Percentiles rank a stretch among this genome's conserved stretches.
phyloP scores from a whole-genome alignment of 2,113 vertebrate species.

The Glareola pratincola region DNA sequence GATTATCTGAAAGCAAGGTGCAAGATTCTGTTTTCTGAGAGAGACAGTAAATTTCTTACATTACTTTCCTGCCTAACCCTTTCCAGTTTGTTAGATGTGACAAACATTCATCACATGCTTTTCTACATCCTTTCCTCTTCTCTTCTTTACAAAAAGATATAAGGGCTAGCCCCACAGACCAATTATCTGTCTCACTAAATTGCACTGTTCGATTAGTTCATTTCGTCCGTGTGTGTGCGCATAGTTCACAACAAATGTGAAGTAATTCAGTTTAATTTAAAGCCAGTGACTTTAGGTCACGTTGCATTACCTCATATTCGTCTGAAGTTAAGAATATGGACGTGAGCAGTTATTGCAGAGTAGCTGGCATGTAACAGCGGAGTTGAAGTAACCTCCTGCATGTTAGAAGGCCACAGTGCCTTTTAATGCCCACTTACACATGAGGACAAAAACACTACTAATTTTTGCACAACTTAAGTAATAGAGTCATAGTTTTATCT shows the following conservation, averaged over 20 bases:
- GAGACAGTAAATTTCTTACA: not conserved
- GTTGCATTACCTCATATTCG: not conserved
- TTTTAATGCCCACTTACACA: not conserved
- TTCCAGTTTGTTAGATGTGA: not conserved
- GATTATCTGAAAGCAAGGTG: not conserved
- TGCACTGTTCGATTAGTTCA: too few relatives aligned
- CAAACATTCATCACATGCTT: not conserved
- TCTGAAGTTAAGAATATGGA: not conserved
- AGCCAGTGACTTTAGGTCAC: not conserved
- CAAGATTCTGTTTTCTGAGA: not conserved
- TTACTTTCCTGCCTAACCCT: not conserved
- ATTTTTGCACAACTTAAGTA: rapidly evolving
- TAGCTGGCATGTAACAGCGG: too few relatives aligned
- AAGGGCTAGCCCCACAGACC: not conserved
- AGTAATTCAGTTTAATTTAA: not conserved
- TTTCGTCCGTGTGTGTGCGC: not conserved
- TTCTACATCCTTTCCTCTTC: not conserved
- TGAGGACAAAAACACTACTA: rapidly evolving
- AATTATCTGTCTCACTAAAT: not conserved
- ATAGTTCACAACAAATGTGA: not conserved
- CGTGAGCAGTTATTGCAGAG: not conserved
- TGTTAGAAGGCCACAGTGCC: not conserved
- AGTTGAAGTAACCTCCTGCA: not conserved
- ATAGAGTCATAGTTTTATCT: not conserved
- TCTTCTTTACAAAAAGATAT: not conserved